Evolutionary conservation across 2,888 invertebrate genomes (phyloP).

Genomic region (Drosophila paucipuncta): DNA sequence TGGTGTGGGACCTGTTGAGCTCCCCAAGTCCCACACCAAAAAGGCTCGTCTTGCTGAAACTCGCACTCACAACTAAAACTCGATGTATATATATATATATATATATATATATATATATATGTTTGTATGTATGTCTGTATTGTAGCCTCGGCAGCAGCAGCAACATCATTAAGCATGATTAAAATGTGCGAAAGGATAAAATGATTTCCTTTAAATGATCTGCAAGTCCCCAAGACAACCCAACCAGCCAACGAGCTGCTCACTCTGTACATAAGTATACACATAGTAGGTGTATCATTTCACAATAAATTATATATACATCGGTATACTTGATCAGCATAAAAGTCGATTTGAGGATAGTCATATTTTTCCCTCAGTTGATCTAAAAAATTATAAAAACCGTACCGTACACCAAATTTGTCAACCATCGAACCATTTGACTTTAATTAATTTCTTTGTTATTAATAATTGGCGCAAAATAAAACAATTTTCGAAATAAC

Average conservation of each 20-base stretch:
- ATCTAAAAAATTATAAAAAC: neutral
- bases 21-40: conserved; percentile 36
- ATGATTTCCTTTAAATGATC: conserved; percentile 53
- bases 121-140: neutral
- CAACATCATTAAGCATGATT: conserved; percentile 62
- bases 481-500: neutral
- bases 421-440: neutral
- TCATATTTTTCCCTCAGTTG: neutral
- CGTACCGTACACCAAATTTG: neutral
- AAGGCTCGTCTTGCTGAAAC: conserved; percentile 16
- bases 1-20: conserved; percentile 39
- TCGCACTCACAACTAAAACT: conserved; percentile 8
- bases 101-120: neutral
- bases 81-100: neutral
- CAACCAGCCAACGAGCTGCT: neutral
- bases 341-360: neutral
- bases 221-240: conserved; percentile 11
- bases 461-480: neutral
- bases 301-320: neutral
- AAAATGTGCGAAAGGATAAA: conserved; percentile 74
- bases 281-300: conserved; percentile 1
- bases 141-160: neutral
- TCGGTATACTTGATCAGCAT: neutral
- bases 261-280: neutral
- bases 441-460: neutral